Evolutionary conservation across 2,888 invertebrate species (phyloP).

Genomic region (Andricus curvator): DNA sequence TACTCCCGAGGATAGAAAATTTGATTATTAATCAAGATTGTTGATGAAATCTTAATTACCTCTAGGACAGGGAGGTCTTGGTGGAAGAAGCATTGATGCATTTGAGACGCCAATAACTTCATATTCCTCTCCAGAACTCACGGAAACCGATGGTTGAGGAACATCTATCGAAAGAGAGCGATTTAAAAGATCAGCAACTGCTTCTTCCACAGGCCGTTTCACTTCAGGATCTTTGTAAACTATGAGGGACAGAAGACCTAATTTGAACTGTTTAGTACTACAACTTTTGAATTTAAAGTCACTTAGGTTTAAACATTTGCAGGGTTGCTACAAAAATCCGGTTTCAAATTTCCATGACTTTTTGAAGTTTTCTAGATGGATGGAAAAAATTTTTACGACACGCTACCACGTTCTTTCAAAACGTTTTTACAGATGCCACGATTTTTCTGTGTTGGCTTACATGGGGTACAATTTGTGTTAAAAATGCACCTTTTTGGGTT

Average conservation of each 20-base stretch:
- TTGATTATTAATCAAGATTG: not conserved
- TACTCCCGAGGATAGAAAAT: not conserved
- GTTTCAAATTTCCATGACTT: no score
- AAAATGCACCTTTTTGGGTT: no score
- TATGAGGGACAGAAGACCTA: constrained; percentile 60
- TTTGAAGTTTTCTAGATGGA: no score
- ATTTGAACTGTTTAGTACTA: not conserved
- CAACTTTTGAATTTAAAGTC: not conserved
- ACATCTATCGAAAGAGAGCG: constrained; percentile 73
- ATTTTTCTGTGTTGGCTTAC: no score
- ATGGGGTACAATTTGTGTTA: no score
- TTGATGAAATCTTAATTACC: constrained; percentile 58
- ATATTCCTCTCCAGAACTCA: constrained; percentile 84
- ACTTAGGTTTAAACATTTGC: not conserved
- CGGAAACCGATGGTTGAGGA: constrained; percentile 63
- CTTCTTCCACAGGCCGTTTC: constrained; percentile 81
- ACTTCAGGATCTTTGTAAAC: constrained; percentile 84
- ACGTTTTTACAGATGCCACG: no score
- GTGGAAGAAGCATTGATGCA: constrained; percentile 83
- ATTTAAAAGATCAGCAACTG: constrained; percentile 83
- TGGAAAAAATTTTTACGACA: no score
- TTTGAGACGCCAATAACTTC: constrained; percentile 83
- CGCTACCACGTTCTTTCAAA: no score
- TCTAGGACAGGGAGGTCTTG: constrained; percentile 80
- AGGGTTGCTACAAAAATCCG: no score